A percentile compares a stretch with the other conserved stretches of the same genome.
These are phyloP conservation scores for Pycnonotus jocosus DNA, from an alignment of 2,113 vertebrate genomes.

Conservation along the genomic window DNA sequence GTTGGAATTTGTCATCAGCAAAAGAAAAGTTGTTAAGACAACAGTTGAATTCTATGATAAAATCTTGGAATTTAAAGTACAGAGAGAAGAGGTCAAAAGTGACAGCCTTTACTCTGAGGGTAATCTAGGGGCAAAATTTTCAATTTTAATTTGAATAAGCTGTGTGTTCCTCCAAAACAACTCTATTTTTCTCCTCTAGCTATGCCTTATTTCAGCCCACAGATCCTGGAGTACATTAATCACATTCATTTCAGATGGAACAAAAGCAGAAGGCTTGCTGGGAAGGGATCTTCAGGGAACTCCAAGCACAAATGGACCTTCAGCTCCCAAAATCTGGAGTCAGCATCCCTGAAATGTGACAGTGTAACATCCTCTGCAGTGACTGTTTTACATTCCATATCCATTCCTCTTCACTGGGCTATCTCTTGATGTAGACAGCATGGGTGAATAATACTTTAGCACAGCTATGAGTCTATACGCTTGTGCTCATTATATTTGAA, in stretches of 20 bases:
- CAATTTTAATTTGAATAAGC: background rate
- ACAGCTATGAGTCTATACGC: background rate
- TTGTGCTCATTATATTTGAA: background rate
- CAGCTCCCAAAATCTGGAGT: background rate
- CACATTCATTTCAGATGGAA: background rate
- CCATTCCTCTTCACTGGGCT: background rate
- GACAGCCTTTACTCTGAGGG: background rate
- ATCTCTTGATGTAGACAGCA: accelerated
- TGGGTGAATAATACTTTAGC: background rate
- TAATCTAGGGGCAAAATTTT: background rate
- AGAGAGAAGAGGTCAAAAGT: background rate
- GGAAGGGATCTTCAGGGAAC: background rate
- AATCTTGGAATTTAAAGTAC: background rate
- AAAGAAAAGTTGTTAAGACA: background rate
- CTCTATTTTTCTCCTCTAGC: background rate
- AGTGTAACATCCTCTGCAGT: background rate
- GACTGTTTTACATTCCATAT: background rate
- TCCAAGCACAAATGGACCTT: background rate
- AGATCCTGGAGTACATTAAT: background rate
- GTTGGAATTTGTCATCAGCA: background rate
- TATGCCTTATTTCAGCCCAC: background rate
- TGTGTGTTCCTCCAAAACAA: background rate
- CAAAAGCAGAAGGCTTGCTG: background rate
- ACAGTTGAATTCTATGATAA: background rate
- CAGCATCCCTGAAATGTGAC: background rate